Conservation (phyloP, 2,113 vertebrate species). For the Stercorarius parasiticus region DNA sequence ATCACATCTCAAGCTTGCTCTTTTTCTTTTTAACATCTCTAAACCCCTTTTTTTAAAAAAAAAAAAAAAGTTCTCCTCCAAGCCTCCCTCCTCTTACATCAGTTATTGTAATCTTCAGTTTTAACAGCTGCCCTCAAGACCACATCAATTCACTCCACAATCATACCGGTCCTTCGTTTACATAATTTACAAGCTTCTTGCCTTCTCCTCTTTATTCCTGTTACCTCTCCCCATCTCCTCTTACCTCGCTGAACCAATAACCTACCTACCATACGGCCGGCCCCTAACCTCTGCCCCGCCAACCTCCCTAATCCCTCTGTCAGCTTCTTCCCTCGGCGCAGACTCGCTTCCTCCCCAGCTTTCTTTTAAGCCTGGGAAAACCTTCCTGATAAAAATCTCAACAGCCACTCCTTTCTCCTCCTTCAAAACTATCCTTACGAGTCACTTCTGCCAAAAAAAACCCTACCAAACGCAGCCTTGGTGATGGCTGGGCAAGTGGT, state of each 20-base stretch:
- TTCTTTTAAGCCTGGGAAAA: conserved; percentile 42
- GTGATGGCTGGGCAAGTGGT: background rate
- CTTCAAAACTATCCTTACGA: background rate
- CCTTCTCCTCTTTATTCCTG: background rate
- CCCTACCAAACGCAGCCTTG: background rate
- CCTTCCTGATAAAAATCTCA: conserved; percentile 33
- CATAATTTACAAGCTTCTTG: conserved; percentile 42
- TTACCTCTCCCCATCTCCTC: conserved; percentile 34
- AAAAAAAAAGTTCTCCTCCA: background rate
- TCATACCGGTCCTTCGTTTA: background rate
- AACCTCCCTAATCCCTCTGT: background rate
- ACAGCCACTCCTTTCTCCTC: conserved; percentile 36
- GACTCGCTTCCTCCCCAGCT: background rate
- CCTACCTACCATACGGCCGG: background rate
- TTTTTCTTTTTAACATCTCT: background rate
- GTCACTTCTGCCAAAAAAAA: background rate
- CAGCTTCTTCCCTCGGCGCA: background rate
- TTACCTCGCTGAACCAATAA: background rate
- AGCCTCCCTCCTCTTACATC: background rate
- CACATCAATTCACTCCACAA: background rate
- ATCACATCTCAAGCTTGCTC: background rate
- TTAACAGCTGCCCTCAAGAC: background rate
- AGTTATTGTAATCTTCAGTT: background rate
- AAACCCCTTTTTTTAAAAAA: background rate
- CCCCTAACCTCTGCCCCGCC: background rate